Base-by-base conservation (phyloP, 2,888 invertebrate genomes). In the Hetaerina titia region DNA sequence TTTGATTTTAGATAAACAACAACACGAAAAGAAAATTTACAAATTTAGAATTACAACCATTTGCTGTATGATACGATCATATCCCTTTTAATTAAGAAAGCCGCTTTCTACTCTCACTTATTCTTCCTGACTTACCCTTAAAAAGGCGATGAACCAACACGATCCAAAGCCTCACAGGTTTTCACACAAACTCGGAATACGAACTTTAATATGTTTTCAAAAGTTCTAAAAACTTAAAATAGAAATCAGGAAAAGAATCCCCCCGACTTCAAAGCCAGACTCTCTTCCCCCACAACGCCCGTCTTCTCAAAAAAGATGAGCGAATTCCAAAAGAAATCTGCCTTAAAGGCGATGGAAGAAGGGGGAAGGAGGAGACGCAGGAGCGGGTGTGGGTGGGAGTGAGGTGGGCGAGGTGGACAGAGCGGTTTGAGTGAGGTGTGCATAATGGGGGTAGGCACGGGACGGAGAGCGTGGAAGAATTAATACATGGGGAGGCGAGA, bases 171-270 rank as follows among this genome's bases (percentile, higher is more conserved):
- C 13, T 13, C 25, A 45, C 45, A 45, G 25, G 11, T 11, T 81
- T 81, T 9, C 81, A 4, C 81, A 11, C 13, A 13, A 25, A 9
- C 31, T 31, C 31, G 31, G 31, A 81, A 81, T 11, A 81, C 81
- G 81, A 81, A 31, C 81, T 81, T 81, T 81, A 81, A 31, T 31
- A 81, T 81, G 81, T 81, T 81, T 81, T 81, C 81, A 11, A 81
- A 31, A 81, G 81, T 81, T 81, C 31, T 19, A 11, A 31, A 81
- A 74, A 81, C 31, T 81, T 81, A 31, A 81, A 31, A 69, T 60
- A 69, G 9, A 69, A 69, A 5, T 69, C 81, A 31, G 6, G 31
- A 31, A 81, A 31, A 81, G 25, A 81, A 81, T 81, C 45, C 25
- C 81, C 11, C 22, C 81, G 6, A 81, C 81, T 31, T 7, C 25